Conservation (phyloP, 2,797 vertebrate species). For the Lindbergichthys nudifrons region DNA sequence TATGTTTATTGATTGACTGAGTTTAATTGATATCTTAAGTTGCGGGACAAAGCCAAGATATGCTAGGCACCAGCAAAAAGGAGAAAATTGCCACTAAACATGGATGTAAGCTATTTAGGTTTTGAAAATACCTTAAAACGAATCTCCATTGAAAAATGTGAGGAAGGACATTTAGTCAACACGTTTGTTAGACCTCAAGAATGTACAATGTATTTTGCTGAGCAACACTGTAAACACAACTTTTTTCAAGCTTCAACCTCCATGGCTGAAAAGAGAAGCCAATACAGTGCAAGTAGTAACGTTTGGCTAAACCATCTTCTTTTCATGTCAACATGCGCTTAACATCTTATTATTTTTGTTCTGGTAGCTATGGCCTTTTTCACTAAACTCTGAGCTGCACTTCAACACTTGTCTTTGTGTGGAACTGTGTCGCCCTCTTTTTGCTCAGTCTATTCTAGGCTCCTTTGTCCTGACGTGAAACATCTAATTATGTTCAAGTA, state of each 20-base stretch:
- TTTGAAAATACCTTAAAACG: no score
- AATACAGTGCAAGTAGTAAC: not conserved
- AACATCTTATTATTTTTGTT: not conserved
- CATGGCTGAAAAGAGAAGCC: no score
- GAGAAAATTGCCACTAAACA: no score
- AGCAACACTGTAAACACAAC: no score
- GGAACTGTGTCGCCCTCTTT: conserved; percentile 5
- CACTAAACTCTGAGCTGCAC: not conserved
- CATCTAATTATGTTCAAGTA: conserved; percentile 29
- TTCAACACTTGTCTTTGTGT: not conserved
- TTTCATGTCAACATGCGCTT: not conserved
- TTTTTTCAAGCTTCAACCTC: no score
- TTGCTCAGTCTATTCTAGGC: conserved; percentile 4
- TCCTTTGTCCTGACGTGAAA: conserved; percentile 16
- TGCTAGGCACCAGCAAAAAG: no score
- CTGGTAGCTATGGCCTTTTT: not conserved
- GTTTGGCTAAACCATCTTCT: not conserved
- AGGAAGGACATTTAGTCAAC: not conserved
- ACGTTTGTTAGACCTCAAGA: no score
- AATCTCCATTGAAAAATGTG: not conserved
- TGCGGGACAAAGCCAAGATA: no score
- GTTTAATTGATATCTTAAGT: no score
- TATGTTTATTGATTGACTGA: no score
- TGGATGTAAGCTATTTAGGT: no score
- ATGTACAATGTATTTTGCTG: no score